These are phyloP conservation scores for Eurosta solidaginis DNA, from an alignment of 1,140 invertebrate genomes.

Conservation along the genomic window DNA sequence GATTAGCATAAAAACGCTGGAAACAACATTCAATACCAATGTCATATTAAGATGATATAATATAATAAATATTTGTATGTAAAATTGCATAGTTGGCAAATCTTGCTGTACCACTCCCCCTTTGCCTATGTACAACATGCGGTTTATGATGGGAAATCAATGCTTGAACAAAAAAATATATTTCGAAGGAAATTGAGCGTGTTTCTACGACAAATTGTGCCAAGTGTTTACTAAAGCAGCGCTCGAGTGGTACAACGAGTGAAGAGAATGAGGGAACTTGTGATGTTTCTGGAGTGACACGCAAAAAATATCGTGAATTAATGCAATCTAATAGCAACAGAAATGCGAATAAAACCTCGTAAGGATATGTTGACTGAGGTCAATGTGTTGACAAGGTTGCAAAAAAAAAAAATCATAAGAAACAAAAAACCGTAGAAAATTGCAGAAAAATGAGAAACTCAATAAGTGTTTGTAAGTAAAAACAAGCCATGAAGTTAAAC, in stretches of 20 bases:
- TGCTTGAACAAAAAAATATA: neutral
- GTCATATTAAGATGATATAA: neutral
- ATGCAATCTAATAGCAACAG: constrained; percentile 4
- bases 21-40: neutral
- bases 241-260: too few relatives aligned
- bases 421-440: neutral
- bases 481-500: neutral
- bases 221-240: too few relatives aligned
- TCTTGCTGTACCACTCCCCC: neutral
- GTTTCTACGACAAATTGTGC: neutral
- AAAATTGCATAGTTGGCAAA: neutral
- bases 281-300: neutral
- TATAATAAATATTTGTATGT: neutral
- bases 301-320: constrained; percentile 24
- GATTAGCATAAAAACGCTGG: neutral
- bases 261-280: neutral
- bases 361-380: constrained; percentile 18
- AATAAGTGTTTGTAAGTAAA: neutral
- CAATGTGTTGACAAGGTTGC: constrained; percentile 13
- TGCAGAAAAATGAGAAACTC: neutral
- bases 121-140: neutral
- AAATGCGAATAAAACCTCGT: neutral
- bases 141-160: neutral
- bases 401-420: neutral
- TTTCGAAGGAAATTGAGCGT: constrained; percentile 11